These are phyloP conservation scores for Harmothoe impar DNA, from an alignment of 2,888 invertebrate genomes.

Conservation along the genomic window DNA sequence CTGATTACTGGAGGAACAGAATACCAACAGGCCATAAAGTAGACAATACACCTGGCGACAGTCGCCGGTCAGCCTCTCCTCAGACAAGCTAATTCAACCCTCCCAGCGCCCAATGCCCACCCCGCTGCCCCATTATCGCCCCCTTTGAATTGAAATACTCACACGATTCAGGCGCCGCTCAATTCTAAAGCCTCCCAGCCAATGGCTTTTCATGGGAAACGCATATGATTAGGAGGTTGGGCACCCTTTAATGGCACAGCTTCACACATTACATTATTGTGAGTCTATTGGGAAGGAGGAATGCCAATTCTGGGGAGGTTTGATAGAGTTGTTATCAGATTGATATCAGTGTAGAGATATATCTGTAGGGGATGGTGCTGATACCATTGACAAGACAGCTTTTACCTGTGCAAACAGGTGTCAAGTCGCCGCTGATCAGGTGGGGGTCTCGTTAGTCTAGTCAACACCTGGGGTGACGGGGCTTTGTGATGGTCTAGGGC, in stretches of 20 bases:
- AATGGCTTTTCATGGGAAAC: neutral
- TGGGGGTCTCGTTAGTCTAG: constrained; percentile 12
- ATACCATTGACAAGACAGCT: neutral
- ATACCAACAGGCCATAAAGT: constrained; percentile 39
- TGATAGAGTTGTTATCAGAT: constrained; percentile 16
- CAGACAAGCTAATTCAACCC: constrained; percentile 10
- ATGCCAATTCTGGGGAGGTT: neutral
- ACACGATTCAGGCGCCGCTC: neutral
- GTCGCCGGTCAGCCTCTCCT: neutral
- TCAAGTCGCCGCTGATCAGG: neutral
- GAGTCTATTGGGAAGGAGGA: neutral
- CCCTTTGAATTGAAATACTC: constrained; percentile 35
- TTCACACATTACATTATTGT: neutral
- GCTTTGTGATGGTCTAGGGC: neutral
- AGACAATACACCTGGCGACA: constrained; percentile 23
- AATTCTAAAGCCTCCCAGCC: neutral
- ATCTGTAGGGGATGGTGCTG: neutral
- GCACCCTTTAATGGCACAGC: neutral
- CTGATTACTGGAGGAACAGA: neutral
- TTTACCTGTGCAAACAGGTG: constrained; percentile 6
- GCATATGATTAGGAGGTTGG: constrained; percentile 1
- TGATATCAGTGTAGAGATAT: neutral
- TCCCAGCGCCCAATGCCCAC: neutral
- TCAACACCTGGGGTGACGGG: neutral
- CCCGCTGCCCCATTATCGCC: neutral